Base-by-base conservation (phyloP, 2,888 invertebrate genomes). In the Quadroppia sp. region DNA sequence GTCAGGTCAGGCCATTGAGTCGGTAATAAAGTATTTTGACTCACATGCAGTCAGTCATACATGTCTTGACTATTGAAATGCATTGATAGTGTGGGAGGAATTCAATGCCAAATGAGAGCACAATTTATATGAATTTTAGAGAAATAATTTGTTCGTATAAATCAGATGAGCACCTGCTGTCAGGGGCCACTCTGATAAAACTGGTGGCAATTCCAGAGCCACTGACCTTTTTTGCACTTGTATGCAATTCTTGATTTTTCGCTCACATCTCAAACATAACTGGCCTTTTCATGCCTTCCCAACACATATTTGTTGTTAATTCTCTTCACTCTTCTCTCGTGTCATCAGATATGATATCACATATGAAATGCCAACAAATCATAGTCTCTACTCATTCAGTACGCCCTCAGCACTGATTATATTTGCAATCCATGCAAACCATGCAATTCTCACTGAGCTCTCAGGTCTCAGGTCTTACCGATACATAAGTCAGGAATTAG, bases 181-280 rank as follows among this genome's bases (percentile, higher is more conserved):
- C 67, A 67, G 36, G 23, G 56, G 13, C 25, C 28, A 32, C 17
- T 23, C n/a, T 40, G n/a, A 20, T 13, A 42, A 40, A 42, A 61
- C 6, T 17, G 20, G 20, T 25, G 32, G 17, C 25, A 67, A 23
- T 67, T 36, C 23, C 67, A 30, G 67, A 67, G 67, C 32, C 67
- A 67, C 69, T 48, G 50, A 67, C 42, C 73, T 64, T 45, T 73
- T n/a, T n/a, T n/a, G n/a, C n/a, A n/a, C n/a, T n/a, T n/a, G n/a
- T n/a, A n/a, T n/a, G n/a, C n/a, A n/a, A n/a, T n/a, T n/a, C n/a
- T n/a, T n/a, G n/a, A n/a, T n/a, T n/a, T n/a, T n/a, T n/a, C n/a
- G n/a, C n/a, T n/a, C n/a, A n/a, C n/a, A n/a, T n/a, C n/a, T n/a
- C n/a, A n/a, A n/a, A n/a, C 9, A 36, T 36, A 36, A 36, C 36